Evolutionary conservation across 2,797 vertebrate species (phyloP).

Genomic region (Nannoperca australis): DNA sequence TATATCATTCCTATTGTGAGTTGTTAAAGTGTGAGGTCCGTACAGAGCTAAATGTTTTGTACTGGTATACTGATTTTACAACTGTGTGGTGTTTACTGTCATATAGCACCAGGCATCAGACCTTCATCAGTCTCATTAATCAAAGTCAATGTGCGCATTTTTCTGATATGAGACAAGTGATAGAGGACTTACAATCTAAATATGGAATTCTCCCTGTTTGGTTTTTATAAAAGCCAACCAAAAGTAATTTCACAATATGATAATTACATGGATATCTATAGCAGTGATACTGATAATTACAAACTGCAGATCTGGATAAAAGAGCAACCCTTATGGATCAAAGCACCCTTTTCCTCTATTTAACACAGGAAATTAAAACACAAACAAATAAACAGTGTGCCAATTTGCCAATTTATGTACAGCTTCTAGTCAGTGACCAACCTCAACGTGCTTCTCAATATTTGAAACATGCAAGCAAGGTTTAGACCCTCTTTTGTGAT

Average conservation of each 20-base stretch:
- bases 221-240: constrained; percentile 22
- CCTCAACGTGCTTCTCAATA: constrained; percentile 64
- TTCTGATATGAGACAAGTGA: constrained; percentile 19
- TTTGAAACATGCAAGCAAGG: constrained; percentile 72
- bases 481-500: constrained; percentile 80
- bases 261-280: constrained; percentile 38
- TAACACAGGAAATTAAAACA: constrained; percentile 74
- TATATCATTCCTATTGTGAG: constrained; percentile 65
- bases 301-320: constrained; percentile 48
- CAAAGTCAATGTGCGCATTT: constrained; percentile 11
- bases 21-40: constrained; percentile 66
- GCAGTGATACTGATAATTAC: constrained; percentile 50
- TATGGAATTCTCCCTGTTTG: constrained; percentile 1
- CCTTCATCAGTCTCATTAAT: constrained; percentile 16
- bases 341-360: constrained; percentile 54
- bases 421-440: constrained; percentile 67
- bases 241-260: constrained; percentile 33
- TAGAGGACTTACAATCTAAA: constrained; percentile 12
- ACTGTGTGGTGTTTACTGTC: constrained; percentile 41
- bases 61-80: constrained; percentile 50
- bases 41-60: constrained; percentile 45
- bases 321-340: constrained; percentile 55
- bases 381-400: constrained; percentile 75
- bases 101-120: constrained; percentile 2
- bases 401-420: constrained; percentile 72